Evolutionary conservation across 2,113 vertebrate genomes (phyloP).

Genomic region (Myanophis thanlyinensis): DNA sequence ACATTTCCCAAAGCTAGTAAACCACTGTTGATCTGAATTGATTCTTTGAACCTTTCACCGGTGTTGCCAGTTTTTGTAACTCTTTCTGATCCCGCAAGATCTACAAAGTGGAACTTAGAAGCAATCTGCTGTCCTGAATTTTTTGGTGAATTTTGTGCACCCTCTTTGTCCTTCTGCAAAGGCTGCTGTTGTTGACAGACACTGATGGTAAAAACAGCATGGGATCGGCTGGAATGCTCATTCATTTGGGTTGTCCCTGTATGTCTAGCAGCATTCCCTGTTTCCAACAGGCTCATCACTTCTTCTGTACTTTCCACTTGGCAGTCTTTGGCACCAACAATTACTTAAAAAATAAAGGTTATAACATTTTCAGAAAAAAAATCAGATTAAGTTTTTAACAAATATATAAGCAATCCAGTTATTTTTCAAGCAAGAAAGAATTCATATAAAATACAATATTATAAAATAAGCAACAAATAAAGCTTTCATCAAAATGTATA

Average conservation of each 20-base stretch:
- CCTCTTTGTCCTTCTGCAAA: slow-evolving; percentile 39
- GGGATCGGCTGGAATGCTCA: slow-evolving; percentile 86
- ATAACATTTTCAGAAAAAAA: slow-evolving; percentile 31
- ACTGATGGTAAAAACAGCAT: slow-evolving; percentile 84
- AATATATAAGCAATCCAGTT: slow-evolving; percentile 15
- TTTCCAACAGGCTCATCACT: slow-evolving; percentile 78
- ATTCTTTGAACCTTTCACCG: slow-evolving; percentile 84
- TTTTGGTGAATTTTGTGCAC: slow-evolving; percentile 46
- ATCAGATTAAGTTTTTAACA: slow-evolving; percentile 15
- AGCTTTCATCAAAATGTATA: background rate
- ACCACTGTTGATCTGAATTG: slow-evolving; percentile 84
- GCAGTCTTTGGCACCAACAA: slow-evolving; percentile 84
- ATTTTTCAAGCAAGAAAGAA: background rate
- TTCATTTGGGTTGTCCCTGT: slow-evolving; percentile 83
- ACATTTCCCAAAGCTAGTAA: slow-evolving; percentile 87
- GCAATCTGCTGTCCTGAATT: slow-evolving; percentile 54
- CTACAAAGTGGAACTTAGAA: slow-evolving; percentile 91
- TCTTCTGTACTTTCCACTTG: slow-evolving; percentile 79
- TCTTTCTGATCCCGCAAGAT: slow-evolving; percentile 88
- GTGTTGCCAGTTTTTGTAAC: slow-evolving; percentile 85
- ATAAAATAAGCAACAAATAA: background rate
- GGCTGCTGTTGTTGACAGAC: slow-evolving; percentile 73
- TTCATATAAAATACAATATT: background rate
- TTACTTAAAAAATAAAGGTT: slow-evolving; percentile 73
- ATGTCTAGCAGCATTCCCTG: slow-evolving; percentile 80